phyloP scores from a whole-genome alignment of 2,113 vertebrate species.

The Rhipidura dahli region DNA sequence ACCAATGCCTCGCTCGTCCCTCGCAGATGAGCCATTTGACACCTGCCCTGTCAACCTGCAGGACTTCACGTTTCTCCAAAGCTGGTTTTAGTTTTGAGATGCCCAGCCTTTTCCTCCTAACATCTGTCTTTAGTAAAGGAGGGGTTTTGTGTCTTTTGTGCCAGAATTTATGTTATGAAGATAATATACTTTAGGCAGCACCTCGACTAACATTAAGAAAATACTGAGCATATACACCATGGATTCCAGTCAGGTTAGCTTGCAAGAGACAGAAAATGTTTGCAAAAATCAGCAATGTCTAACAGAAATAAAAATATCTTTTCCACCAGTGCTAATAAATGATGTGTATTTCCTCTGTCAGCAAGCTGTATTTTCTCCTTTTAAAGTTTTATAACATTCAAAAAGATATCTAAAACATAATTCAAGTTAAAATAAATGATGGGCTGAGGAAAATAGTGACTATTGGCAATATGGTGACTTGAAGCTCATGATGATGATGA shows the following conservation, averaged over 20 bases:
- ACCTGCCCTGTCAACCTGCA: rapidly evolving
- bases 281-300: not conserved
- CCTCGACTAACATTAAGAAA: not conserved
- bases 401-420: not conserved
- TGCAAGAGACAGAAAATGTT: not conserved
- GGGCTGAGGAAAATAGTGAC: constrained; percentile 5
- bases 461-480: not conserved
- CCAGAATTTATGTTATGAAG: not conserved
- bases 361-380: not conserved
- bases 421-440: constrained; percentile 3
- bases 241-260: not conserved
- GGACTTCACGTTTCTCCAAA: not conserved
- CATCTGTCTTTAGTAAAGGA: not conserved
- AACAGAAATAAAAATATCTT: constrained; percentile 1
- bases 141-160: not conserved
- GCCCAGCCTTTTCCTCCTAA: not conserved
- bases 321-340: not conserved
- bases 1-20: not conserved
- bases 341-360: not conserved
- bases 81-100: not conserved
- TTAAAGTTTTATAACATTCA: not conserved
- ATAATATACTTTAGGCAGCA: not conserved
- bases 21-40: not conserved
- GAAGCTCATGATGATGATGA: not conserved
- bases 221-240: not conserved